phyloP scores from a whole-genome alignment of 2,888 invertebrate genomes.

The Drosophila neutralis region DNA sequence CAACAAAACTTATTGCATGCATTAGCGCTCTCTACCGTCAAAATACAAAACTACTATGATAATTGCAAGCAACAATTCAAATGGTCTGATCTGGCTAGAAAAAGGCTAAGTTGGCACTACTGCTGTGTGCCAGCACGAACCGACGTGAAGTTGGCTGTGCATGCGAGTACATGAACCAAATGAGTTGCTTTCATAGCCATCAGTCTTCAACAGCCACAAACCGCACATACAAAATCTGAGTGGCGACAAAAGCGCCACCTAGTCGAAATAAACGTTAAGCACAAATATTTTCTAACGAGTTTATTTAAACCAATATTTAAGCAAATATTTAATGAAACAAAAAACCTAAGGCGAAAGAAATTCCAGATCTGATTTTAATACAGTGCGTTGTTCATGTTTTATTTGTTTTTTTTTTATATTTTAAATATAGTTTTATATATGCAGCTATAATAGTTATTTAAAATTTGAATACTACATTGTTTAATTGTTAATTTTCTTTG shows the following conservation, averaged over 20 bases:
- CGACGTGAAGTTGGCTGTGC: slow-evolving; percentile 1
- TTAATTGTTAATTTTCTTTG: slow-evolving; percentile 59
- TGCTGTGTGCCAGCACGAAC: neutral
- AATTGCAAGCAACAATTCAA: neutral
- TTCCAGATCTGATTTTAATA: slow-evolving; percentile 53
- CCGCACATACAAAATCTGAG: neutral
- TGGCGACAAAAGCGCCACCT: neutral
- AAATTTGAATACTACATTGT: slow-evolving; percentile 74
- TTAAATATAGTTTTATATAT: slow-evolving; percentile 75
- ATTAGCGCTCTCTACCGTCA: neutral
- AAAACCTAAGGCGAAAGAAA: neutral
- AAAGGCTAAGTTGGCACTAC: neutral
- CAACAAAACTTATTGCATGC: neutral
- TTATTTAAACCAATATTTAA: neutral
- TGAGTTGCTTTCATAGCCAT: neutral
- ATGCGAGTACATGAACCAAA: neutral
- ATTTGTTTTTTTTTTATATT: slow-evolving; percentile 64
- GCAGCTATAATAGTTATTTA: slow-evolving; percentile 74
- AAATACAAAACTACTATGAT: neutral
- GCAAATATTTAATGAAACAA: neutral
- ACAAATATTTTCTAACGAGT: neutral
- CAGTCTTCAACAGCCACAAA: neutral
- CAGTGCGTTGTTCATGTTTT: slow-evolving; percentile 64
- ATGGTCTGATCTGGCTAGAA: neutral
- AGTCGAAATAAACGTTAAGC: neutral